Evolutionary conservation across 2,888 invertebrate genomes (phyloP).

Genomic region (Sesia bembeciformis): DNA sequence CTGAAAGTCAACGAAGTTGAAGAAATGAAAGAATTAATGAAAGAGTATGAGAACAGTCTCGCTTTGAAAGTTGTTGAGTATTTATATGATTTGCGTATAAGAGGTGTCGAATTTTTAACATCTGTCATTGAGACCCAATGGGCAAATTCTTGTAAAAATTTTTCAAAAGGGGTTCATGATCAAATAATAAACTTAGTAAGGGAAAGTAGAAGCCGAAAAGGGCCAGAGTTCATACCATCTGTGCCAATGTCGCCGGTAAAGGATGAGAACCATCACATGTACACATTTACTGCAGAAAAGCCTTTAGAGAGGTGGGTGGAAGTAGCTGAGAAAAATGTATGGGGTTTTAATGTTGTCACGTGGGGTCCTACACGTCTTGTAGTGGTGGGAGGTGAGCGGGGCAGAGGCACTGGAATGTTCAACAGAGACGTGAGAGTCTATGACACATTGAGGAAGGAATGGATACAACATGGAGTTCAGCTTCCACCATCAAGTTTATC

Average conservation of each 20-base stretch:
- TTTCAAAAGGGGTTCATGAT: conserved; percentile 40
- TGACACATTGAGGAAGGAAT: conserved; percentile 41
- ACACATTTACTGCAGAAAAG: conserved; percentile 27
- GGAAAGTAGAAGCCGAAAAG: conserved; percentile 26
- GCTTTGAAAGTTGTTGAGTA: conserved; percentile 40
- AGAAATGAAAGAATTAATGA: conserved; percentile 28
- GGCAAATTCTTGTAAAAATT: conserved; percentile 24
- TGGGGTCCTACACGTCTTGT: conserved; percentile 51
- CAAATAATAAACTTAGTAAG: conserved; percentile 35
- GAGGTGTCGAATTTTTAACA: conserved; percentile 16
- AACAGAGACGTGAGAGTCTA: conserved; percentile 50
- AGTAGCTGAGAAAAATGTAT: conserved; percentile 44
- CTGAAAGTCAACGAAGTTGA: conserved; percentile 26
- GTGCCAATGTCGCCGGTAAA: conserved; percentile 38
- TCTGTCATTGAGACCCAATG: conserved; percentile 19
- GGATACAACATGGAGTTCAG: conserved; percentile 45
- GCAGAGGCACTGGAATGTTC: conserved; percentile 47
- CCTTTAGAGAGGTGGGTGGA: conserved; percentile 49
- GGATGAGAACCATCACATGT: conserved; percentile 32
- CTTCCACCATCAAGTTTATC: no score
- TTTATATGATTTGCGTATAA: conserved; percentile 22
- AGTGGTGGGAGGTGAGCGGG: conserved; percentile 51
- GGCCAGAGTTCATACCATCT: conserved; percentile 26
- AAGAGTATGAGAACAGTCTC: conserved; percentile 31
- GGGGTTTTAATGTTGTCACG: conserved; percentile 56